These are phyloP conservation scores for Rapana venosa DNA, from an alignment of 2,888 invertebrate species.

Conservation along the genomic window DNA sequence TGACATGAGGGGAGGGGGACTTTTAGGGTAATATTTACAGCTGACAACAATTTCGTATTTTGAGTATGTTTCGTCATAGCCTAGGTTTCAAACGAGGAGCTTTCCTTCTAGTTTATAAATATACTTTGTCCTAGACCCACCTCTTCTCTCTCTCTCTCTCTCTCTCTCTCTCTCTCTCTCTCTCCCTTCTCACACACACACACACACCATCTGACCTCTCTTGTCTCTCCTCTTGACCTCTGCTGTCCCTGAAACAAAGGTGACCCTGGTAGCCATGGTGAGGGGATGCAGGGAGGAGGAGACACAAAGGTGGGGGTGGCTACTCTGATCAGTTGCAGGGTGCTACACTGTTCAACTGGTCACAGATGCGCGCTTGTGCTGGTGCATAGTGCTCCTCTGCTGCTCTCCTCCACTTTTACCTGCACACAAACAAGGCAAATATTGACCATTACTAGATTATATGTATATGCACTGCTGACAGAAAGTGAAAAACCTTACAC, in stretches of 20 bases:
- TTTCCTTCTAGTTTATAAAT: too few species aligned
- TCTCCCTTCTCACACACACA: neutral
- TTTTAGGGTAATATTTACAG: too few species aligned
- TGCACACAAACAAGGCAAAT: neutral
- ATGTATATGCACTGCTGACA: too few species aligned
- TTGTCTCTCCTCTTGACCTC: slow-evolving; percentile 61
- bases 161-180: slow-evolving; percentile 1
- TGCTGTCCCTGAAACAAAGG: slow-evolving; percentile 56
- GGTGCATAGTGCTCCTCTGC: neutral
- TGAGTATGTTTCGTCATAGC: too few species aligned
- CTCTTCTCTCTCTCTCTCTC: neutral
- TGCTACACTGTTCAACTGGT: neutral
- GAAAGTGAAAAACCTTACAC: too few species aligned
- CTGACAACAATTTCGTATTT: too few species aligned
- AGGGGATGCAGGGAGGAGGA: neutral
- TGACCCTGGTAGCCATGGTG: slow-evolving; percentile 52
- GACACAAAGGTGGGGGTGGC: neutral
- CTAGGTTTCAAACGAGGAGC: too few species aligned
- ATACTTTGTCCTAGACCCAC: neutral
- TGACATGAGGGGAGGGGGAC: too few species aligned
- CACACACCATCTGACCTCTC: slow-evolving; percentile 9
- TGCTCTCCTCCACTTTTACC: neutral
- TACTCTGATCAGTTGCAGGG: neutral
- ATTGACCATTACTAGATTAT: too few species aligned
- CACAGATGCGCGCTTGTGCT: too few species aligned